Evolutionary conservation across 2,797 vertebrate genomes (phyloP), one percentile per base, ranked within the genome.

Genomic region (Sphenodon punctatus): DNA sequence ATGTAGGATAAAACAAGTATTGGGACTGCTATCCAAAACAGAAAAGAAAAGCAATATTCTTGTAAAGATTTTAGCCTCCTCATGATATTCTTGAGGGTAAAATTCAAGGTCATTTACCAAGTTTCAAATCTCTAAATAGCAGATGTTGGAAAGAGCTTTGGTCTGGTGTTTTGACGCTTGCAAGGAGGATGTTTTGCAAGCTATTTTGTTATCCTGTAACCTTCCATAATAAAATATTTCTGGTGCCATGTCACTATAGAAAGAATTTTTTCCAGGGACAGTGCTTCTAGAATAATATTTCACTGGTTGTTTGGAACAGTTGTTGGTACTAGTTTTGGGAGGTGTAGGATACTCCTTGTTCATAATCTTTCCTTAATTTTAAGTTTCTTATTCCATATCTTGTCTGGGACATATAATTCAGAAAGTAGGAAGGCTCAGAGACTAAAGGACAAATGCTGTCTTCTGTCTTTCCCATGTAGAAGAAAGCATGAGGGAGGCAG

Each of bases 261-360:
- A 36, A 67, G 70, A 89, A 80, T 82, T 91, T 90, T 85, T 95
- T 94, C 81, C 78, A 93, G 86, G 63, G 83, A 85, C 53, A 84
- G 78, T 74, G 89, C 78, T 93, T 87, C 83, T 80, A 76, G 89
- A 93, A 93, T 92, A 89, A 81, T 90, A 63, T 93, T 89, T 92
- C 89, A 17, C n/a, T 59, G 25, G 53, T 60, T 78, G 14, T 76
- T 93, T 93, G 82, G 86, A 90, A 84, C 93, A 93, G 87, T 75
- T 94, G 88, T 92, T 68, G 79, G 77, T 92, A 91, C 65, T 92
- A 86, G 84, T 91, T 88, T 93, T 92, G 78, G 78, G 92, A 88
- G 89, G 82, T 89, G 75, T 78, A 89, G 88, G 90, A 93, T 94
- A 93, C 75, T 93, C 84, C 82, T 89, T 63, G 80, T 94, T 88